These are phyloP conservation scores for Acrossocheilus fasciatus DNA, from an alignment of 2,797 vertebrate species.

Conservation along the genomic window DNA sequence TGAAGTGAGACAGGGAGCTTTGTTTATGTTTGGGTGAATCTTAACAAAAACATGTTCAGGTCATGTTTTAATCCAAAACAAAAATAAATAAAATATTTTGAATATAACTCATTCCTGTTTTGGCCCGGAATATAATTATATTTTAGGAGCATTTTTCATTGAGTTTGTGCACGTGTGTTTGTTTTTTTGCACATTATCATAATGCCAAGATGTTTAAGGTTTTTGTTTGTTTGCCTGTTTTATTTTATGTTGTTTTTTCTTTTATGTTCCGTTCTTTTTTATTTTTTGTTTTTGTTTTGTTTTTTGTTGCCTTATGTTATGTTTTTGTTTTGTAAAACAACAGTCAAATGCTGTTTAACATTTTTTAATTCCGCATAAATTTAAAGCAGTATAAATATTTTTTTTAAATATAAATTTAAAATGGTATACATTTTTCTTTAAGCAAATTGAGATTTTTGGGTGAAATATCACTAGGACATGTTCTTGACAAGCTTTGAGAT, in stretches of 20 bases:
- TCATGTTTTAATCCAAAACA: not conserved
- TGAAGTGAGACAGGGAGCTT: not conserved
- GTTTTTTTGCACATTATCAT: not conserved
- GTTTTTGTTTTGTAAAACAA: not conserved
- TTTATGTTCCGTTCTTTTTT: not conserved
- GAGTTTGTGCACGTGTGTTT: no score
- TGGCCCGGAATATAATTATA: not conserved
- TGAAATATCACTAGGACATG: slow-evolving; percentile 10
- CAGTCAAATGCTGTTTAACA: not conserved
- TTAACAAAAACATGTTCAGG: slow-evolving; percentile 12
- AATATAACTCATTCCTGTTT: not conserved
- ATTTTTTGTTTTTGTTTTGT: not conserved
- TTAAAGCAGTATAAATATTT: not conserved
- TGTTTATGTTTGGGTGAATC: not conserved
- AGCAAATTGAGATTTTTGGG: not conserved
- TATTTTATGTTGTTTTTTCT: not conserved
- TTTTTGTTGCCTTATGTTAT: not conserved
- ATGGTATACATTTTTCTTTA: not conserved
- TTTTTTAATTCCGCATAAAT: no score
- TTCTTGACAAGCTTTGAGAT: slow-evolving; percentile 3
- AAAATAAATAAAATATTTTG: not conserved
- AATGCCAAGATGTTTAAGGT: not conserved
- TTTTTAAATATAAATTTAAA: not conserved
- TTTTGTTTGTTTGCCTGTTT: not conserved
- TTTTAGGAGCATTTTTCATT: not conserved